Evolutionary conservation across 2,797 vertebrate genomes (phyloP), one percentile per base, ranked within the genome.

Genomic region (Phoebastria nigripes): DNA sequence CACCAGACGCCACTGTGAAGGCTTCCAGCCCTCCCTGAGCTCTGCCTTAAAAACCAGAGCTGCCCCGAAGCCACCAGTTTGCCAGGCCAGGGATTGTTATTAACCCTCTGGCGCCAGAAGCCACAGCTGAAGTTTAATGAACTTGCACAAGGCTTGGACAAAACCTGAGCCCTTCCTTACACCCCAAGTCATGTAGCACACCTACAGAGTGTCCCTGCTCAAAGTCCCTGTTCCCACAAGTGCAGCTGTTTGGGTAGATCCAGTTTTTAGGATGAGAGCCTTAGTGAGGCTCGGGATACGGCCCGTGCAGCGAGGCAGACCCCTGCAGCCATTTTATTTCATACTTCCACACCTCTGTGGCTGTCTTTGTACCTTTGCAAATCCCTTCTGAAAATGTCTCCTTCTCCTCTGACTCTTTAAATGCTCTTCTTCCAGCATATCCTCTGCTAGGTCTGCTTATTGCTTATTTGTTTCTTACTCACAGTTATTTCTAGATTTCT

Each of bases 271-370:
- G 63, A 56, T 29, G 7, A 86, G 13, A 2, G 13, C 33, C 12
- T 58, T 52, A 39, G 24, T 9, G 28, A 78, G 17, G 44, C n/a
- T 88, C 1, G 0, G 37, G 25, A 71, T 62, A 61, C 1, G 8
- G 56, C 20, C 41, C 1, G 0, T 37, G n/a, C 14, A 84, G 49
- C 0, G 0, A 51, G 44, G 37, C 56, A 83, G 37, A 52, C 18
- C n/a, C 15, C 31, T 78, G n/a, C 5, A 67, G 37, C 8, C 22
- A 4, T 65, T 88, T 74, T 49, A 41, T 66, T 74, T 78, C 42
- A 26, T 19, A 8, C 7, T 80, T 78, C 33, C 73, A 15, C 22
- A 26, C 8, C 20, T 49, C 35, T 77, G 37, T 8, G 11, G 6
- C 11, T 58, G 37, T 42, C 55, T 65, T n/a, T 37, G 7, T 22